phyloP scores from a whole-genome alignment of 2,113 vertebrate genomes.

The Myrmecobius fasciatus region DNA sequence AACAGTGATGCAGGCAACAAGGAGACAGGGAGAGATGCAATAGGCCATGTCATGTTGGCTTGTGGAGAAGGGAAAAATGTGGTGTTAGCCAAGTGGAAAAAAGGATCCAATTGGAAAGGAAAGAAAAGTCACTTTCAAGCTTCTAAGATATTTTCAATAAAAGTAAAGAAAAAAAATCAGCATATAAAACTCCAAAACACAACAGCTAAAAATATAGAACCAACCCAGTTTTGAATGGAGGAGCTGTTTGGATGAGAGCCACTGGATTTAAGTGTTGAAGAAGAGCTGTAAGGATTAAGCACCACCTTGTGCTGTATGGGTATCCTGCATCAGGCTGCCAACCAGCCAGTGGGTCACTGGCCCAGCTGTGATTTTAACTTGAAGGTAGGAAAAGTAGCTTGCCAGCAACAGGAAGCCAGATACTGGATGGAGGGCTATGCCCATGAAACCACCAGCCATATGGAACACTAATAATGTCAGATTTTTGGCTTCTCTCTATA shows the following conservation, averaged over 20 bases:
- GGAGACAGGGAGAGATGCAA: neutral
- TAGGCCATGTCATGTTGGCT: slow-evolving; percentile 31
- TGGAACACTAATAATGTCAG: neutral
- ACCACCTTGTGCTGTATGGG: neutral
- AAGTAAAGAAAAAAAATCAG: neutral
- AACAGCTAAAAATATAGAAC: neutral
- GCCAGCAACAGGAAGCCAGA: slow-evolving; percentile 45
- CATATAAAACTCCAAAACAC: slow-evolving; percentile 3
- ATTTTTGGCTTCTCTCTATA: neutral
- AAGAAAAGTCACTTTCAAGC: slow-evolving; percentile 52
- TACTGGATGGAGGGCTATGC: slow-evolving; percentile 11
- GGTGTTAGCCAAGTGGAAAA: slow-evolving; percentile 46
- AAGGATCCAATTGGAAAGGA: slow-evolving; percentile 27
- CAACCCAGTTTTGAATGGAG: slow-evolving; percentile 29
- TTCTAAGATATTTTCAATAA: neutral
- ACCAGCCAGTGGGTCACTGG: slow-evolving; percentile 11
- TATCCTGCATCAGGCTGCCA: slow-evolving; percentile 36
- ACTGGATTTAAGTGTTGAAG: slow-evolving; percentile 50
- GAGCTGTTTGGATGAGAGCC: slow-evolving; percentile 42
- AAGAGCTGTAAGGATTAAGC: slow-evolving; percentile 17
- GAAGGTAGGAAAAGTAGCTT: slow-evolving; percentile 46
- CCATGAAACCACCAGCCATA: slow-evolving; percentile 33
- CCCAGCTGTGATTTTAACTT: slow-evolving; percentile 21
- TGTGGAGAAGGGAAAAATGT: slow-evolving; percentile 21
- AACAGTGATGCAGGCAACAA: slow-evolving; percentile 25